A percentile compares a stretch with the other conserved stretches of the same genome.
These are phyloP conservation scores for Beris morrisii DNA, from an alignment of 2,888 invertebrate genomes.

Conservation along the genomic window DNA sequence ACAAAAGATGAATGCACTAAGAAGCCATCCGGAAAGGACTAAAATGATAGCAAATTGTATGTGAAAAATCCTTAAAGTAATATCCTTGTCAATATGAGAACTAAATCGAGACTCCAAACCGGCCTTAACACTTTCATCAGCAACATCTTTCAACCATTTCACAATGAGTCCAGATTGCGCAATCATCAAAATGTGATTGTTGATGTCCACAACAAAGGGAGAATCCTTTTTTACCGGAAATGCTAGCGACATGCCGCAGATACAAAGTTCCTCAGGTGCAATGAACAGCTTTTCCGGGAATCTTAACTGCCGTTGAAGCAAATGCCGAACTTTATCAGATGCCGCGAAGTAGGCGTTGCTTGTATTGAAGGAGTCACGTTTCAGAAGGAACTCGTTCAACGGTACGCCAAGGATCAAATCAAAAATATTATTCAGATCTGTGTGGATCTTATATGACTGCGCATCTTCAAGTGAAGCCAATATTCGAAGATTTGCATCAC, in stretches of 20 bases:
- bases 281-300: neutral
- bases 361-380: conserved; percentile 4
- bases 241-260: neutral
- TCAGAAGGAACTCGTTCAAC: neutral
- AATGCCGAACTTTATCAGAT: conserved; percentile 3
- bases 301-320: neutral
- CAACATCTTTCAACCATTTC: conserved; percentile 5
- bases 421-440: conserved; percentile 1
- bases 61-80: too few relatives aligned
- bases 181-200: neutral
- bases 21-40: too few relatives aligned
- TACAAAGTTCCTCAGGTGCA: conserved; percentile 13
- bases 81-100: too few relatives aligned
- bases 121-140: too few relatives aligned
- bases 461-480: conserved; percentile 2
- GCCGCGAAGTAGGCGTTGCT: conserved; percentile 1
- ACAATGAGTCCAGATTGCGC: neutral
- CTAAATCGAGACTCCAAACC: too few relatives aligned
- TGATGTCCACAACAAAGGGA: conserved; percentile 1
- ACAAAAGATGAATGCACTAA: too few relatives aligned
- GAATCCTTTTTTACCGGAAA: neutral
- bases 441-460: neutral
- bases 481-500: conserved; percentile 8
- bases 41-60: too few relatives aligned
- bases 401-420: neutral